Percentiles rank a stretch among this genome's conserved stretches.
phyloP scores from a whole-genome alignment of 2,797 vertebrate genomes.

The Rhabdomys pumilio region DNA sequence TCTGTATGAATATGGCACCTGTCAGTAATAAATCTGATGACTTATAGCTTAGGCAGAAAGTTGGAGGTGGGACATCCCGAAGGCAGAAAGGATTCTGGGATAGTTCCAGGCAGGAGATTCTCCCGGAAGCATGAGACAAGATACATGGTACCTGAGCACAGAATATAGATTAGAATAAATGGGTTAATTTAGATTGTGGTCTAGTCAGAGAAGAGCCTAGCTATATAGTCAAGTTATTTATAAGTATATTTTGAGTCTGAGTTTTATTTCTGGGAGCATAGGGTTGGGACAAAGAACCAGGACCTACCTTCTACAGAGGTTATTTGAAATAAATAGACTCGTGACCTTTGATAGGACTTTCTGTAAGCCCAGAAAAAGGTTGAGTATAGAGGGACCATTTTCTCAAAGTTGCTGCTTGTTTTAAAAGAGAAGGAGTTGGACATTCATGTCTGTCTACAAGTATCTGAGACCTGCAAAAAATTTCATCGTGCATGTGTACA shows the following conservation, averaged over 20 bases:
- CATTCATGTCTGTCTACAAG: not conserved
- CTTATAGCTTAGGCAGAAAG: not conserved
- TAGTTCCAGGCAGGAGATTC: not conserved
- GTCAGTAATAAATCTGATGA: not conserved
- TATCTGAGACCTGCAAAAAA: not conserved
- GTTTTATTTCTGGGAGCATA: not conserved
- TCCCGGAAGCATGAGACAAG: not conserved
- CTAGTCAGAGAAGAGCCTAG: not conserved
- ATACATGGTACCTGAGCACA: not conserved
- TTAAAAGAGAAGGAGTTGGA: constrained; percentile 1
- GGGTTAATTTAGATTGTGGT: not conserved
- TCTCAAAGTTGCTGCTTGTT: not conserved
- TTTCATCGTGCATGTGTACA: not conserved
- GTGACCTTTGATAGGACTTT: not conserved
- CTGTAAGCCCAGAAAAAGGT: not conserved
- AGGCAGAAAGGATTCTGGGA: not conserved
- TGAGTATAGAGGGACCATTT: fast-evolving
- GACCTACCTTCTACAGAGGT: not conserved
- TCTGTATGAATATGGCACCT: not conserved
- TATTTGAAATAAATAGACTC: not conserved
- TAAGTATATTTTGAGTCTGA: not conserved
- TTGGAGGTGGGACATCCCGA: not conserved
- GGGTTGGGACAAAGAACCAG: not conserved
- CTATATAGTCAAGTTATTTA: not conserved
- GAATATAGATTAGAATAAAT: not conserved